Evolutionary conservation across 2,888 invertebrate species (phyloP).

Genomic region (Drosophila anomelani): DNA sequence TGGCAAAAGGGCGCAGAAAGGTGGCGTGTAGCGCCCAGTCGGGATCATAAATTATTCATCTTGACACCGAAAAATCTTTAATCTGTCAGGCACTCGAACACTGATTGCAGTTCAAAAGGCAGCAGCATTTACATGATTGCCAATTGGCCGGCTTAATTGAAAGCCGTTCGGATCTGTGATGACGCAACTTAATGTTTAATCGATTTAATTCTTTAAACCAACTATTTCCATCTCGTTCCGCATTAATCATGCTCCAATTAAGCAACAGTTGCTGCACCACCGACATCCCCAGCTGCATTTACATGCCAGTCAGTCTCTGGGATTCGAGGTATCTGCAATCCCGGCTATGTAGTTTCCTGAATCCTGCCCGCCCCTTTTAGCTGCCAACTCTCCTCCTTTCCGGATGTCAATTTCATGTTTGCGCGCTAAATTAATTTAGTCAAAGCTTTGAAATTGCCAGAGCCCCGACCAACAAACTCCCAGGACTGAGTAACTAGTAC

Average conservation of each 20-base stretch:
- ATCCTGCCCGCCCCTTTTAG: background rate
- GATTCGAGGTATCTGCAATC: slow-evolving; percentile 16
- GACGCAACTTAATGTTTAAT: slow-evolving; percentile 60
- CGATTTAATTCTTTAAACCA: slow-evolving; percentile 55
- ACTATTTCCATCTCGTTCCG: slow-evolving; percentile 43
- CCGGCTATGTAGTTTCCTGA: slow-evolving; percentile 11
- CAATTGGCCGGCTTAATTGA: slow-evolving; percentile 73
- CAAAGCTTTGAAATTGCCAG: slow-evolving; percentile 61
- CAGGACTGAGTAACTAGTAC: slow-evolving; percentile 36
- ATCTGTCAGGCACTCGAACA: slow-evolving; percentile 52
- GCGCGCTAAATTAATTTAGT: slow-evolving; percentile 78
- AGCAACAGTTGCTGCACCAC: slow-evolving; percentile 33
- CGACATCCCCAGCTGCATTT: slow-evolving; percentile 22
- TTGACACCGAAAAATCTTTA: slow-evolving; percentile 65
- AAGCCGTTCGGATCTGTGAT: slow-evolving; percentile 46
- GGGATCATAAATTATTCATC: slow-evolving; percentile 72
- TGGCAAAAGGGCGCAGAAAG: background rate
- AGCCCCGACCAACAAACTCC: slow-evolving; percentile 27
- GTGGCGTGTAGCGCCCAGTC: slow-evolving; percentile 3
- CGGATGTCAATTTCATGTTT: slow-evolving; percentile 69
- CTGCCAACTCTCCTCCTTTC: background rate
- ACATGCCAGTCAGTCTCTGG: slow-evolving; percentile 9
- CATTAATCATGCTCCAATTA: slow-evolving; percentile 63
- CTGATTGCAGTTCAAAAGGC: slow-evolving; percentile 77
- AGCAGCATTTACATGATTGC: slow-evolving; percentile 62